These are phyloP conservation scores for Cylindroiulus punctatus DNA, from an alignment of 2,888 invertebrate genomes.

Conservation along the genomic window DNA sequence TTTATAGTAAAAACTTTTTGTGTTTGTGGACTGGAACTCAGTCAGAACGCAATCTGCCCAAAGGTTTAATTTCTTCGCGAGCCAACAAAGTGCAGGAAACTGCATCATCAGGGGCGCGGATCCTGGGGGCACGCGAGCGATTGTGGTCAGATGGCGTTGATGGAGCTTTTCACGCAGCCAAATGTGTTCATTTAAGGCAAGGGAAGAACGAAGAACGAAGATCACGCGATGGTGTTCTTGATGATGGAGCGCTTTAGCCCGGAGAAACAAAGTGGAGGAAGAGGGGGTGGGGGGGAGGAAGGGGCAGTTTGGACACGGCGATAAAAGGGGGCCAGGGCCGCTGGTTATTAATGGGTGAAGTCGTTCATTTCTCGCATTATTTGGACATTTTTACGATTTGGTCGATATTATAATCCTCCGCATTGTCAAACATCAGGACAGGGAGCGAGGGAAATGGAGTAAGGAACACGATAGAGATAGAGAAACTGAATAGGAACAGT, in stretches of 20 bases:
- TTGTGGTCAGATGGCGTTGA: constrained; percentile 17
- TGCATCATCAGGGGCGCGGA: not conserved
- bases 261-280: not conserved
- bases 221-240: not conserved
- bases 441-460: not conserved
- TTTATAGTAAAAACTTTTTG: no score
- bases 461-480: not conserved
- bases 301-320: not conserved
- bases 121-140: not conserved
- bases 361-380: constrained; percentile 28
- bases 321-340: not conserved
- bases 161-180: constrained; percentile 26
- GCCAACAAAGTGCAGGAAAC: not conserved
- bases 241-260: not conserved
- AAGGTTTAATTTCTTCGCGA: not conserved
- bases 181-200: not conserved
- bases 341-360: not conserved
- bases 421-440: not conserved
- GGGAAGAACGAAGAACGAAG: not conserved
- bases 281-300: not conserved
- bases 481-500: not conserved
- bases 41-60: no score
- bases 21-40: no score
- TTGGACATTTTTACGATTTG: constrained; percentile 23
- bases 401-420: constrained; percentile 31